Evolutionary conservation across 2,113 vertebrate species (phyloP), one percentile per base, ranked within the genome.

Genomic region (Pteropus alecto): DNA sequence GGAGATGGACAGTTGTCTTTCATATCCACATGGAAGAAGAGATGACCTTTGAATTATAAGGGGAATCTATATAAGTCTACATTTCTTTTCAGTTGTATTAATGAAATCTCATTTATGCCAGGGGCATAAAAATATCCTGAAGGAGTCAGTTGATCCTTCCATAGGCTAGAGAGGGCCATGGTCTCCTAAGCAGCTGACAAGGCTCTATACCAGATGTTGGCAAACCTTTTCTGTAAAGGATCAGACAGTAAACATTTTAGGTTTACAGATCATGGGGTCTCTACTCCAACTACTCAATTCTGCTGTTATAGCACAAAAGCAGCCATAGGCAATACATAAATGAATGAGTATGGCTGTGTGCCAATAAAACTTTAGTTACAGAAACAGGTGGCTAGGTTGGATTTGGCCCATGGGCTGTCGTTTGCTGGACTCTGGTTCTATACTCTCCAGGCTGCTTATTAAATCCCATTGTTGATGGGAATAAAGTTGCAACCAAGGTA

Each of bases 401-500:
- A 76, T 94, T 95, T 97, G 87, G n/a, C 81, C 65, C 18, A 11
- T 38, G 71, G 67, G 70, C 76, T 10, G 4, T 63, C 61, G 43
- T 58, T 97, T 96, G 85, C 77, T 74, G 65, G 65, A 71, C 73
- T 56, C 28, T 4, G 11, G 38, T 83, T 90, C 43, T 91, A 8
- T 93, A 61, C n/a, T 86, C 46, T 83, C 48, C 24, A 70, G 63
- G 43, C 26, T 74, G 58, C 56, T 85, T 93, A 15, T 97, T 85
- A 74, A 77, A 70, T 15, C 41, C 24, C n/a, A 74, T 14, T 97
- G 90, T 96, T 97, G 87, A 82, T 93, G 41, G 90, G 61, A 87
- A 70, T 48, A n/a, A 24, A 96, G 58, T 18, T 85, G 87, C 43
- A 96, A 95, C 94, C 95, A 97, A 95, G 97, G 90, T 85, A 93